phyloP scores from a whole-genome alignment of 2,888 invertebrate species.

The Harpagoxenus sublaevis region DNA sequence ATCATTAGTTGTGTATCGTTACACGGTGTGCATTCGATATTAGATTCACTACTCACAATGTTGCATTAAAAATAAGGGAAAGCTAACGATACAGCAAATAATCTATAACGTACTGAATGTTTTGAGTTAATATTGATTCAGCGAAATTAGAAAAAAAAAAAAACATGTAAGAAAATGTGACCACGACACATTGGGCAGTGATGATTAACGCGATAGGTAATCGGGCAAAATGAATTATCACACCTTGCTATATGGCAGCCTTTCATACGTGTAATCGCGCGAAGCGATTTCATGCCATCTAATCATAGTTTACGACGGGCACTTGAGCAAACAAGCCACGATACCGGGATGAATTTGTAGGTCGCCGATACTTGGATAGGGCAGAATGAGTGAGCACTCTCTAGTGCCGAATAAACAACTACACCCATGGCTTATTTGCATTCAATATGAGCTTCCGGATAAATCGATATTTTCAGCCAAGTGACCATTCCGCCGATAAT shows the following conservation, averaged over 20 bases:
- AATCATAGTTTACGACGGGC: slow-evolving; percentile 55
- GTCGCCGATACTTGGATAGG: slow-evolving; percentile 53
- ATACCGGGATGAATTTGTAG: slow-evolving; percentile 67
- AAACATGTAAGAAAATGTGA: not conserved
- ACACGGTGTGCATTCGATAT: slow-evolving; percentile 24
- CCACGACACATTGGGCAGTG: not conserved
- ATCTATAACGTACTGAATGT: not conserved
- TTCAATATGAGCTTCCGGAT: slow-evolving; percentile 70
- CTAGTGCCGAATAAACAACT: slow-evolving; percentile 73
- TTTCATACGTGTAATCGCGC: slow-evolving; percentile 37
- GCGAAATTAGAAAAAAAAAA: too few relatives aligned
- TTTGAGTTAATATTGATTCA: not conserved
- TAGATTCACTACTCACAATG: slow-evolving; percentile 1
- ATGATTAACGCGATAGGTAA: not conserved
- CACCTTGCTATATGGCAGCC: not conserved
- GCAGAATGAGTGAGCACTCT: slow-evolving; percentile 61
- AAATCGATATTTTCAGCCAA: slow-evolving; percentile 70
- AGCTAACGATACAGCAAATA: not conserved
- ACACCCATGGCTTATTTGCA: slow-evolving; percentile 71
- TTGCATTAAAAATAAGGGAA: not conserved
- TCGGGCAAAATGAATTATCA: slow-evolving; percentile 9
- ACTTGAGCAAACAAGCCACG: slow-evolving; percentile 58
- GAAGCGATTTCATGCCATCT: slow-evolving; percentile 43
- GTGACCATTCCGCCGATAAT: slow-evolving; percentile 64
- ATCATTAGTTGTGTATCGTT: slow-evolving; percentile 48